Base-by-base conservation (phyloP, 2,888 invertebrate genomes). In the Ligdia adustata region DNA sequence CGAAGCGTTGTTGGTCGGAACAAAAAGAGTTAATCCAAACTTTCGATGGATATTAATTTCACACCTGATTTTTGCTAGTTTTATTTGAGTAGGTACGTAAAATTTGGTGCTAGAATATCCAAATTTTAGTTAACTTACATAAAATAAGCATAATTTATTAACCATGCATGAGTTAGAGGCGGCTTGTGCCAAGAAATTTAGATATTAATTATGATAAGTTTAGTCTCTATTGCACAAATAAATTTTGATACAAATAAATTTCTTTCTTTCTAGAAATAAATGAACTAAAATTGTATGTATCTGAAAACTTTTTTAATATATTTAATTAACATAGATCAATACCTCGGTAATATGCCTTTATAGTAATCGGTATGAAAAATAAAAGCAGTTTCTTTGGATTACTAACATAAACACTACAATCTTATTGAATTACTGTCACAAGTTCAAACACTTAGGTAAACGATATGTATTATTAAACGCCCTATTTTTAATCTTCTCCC, bases 351-450 rank as follows among this genome's bases (percentile, higher is more conserved):
- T 18, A 18, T 18, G 18, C 6, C 1, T 77, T 75, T 79, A 79
- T 72, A 76, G 65, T 74, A 79, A 79, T 37, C 56, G 59, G 72
- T 84, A 82, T 78, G 76, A 82, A 86, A 87, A 87, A 84, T 83
- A 87, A 86, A 83, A 85, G 78, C 81, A 81, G 86, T 2, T 72
- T 88, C 88, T 87, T 88, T 88, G 87, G 87, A 77, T 77, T 48
- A 63, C 62, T 62, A 60, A 62, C 51, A 43, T 51, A 56, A 50
- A 53, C 13, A 49, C 81, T 78, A 77, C 72, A 49, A 50, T 67
- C 62, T 81, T 82, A 84, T 83, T 86, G 87, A 82, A 64, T 78
- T 76, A 79, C 73, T 79, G 89, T 84, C 85, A 84, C 84, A 69
- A 67, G 73, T 39, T 46, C 39, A 55, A 44, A 28, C 52, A 52